These are phyloP conservation scores for Lottia scabra DNA, from an alignment of 2,888 invertebrate species.

Conservation along the genomic window DNA sequence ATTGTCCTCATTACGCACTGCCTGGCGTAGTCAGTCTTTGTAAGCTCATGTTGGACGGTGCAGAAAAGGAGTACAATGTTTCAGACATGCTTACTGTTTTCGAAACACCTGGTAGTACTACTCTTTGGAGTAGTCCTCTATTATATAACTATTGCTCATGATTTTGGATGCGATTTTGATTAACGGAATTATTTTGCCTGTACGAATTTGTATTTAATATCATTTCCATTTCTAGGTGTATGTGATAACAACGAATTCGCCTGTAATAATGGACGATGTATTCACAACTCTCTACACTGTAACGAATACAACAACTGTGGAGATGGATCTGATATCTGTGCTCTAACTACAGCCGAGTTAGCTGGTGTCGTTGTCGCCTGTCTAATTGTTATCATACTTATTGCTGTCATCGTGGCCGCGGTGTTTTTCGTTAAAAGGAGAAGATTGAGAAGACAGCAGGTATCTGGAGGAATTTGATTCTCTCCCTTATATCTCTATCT, in stretches of 20 bases:
- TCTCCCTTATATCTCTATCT: no score
- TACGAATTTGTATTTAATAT: neutral
- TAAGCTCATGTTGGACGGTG: no score
- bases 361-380: slow-evolving; percentile 27
- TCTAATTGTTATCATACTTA: slow-evolving; percentile 20
- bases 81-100: no score
- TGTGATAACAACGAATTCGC: slow-evolving; percentile 26
- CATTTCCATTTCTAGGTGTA: slow-evolving; percentile 21
- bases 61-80: no score
- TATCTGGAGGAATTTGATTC: slow-evolving; percentile 23
- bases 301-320: slow-evolving; percentile 38
- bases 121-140: no score
- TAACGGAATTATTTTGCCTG: no score
- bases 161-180: no score
- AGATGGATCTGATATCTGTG: slow-evolving; percentile 34
- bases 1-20: no score
- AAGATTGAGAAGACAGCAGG: slow-evolving; percentile 29
- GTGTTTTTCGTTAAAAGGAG: slow-evolving; percentile 20
- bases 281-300: slow-evolving; percentile 28
- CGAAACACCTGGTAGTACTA: no score
- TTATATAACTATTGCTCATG: no score
- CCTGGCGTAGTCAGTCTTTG: no score
- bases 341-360: slow-evolving; percentile 21
- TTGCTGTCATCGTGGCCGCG: slow-evolving; percentile 26
- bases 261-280: slow-evolving; percentile 34